Percentiles rank a stretch among this genome's conserved stretches.
These are phyloP conservation scores for Magallana angulata DNA, from an alignment of 1,140 invertebrate genomes.

Conservation along the genomic window DNA sequence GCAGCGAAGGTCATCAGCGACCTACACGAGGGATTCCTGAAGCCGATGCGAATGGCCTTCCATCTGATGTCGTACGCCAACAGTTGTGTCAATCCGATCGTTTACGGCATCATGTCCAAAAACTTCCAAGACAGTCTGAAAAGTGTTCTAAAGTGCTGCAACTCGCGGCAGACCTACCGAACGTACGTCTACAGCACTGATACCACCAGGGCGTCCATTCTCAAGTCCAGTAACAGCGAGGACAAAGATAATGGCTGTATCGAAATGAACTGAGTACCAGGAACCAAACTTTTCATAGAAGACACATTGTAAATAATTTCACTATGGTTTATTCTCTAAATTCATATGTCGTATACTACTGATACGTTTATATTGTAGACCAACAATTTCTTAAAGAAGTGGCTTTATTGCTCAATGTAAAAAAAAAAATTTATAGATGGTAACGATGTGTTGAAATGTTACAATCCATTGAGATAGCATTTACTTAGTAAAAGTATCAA, in stretches of 20 bases:
- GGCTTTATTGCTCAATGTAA: too few species aligned
- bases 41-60: conserved; percentile 84
- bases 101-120: conserved; percentile 90
- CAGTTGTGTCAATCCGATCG: conserved; percentile 88
- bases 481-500: too few species aligned
- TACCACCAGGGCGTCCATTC: conserved; percentile 51
- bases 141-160: conserved; percentile 46
- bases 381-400: too few species aligned
- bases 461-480: too few species aligned
- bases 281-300: not conserved
- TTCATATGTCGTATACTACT: too few species aligned
- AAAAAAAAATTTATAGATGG: too few species aligned
- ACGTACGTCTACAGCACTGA: conserved; percentile 35
- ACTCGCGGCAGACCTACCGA: conserved; percentile 36
- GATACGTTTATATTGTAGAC: too few species aligned
- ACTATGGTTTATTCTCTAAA: too few species aligned
- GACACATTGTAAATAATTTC: too few species aligned
- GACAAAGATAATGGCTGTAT: conserved; percentile 48
- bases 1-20: conserved; percentile 82
- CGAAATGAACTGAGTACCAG: not conserved
- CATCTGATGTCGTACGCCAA: conserved; percentile 82
- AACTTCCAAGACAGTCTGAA: conserved; percentile 72
- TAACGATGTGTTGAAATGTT: too few species aligned
- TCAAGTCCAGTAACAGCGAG: conserved; percentile 57
- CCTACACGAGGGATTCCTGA: conserved; percentile 81